Base-by-base conservation (phyloP, 2,797 vertebrate genomes). In the Tiaroga cobitis region DNA sequence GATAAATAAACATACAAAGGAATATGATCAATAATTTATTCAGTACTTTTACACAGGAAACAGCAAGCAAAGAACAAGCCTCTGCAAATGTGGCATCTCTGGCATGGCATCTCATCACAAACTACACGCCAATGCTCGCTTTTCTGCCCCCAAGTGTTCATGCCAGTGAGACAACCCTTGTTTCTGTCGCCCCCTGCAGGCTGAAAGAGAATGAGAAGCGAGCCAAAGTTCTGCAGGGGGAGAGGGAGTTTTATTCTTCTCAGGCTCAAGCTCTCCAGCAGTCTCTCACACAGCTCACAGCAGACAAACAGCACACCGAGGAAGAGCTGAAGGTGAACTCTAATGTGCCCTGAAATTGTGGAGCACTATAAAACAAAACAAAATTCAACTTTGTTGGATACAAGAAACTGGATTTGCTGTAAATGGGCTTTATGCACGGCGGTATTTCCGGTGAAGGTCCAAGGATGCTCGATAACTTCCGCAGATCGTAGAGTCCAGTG, bases 261-360 rank as follows among this genome's bases (percentile, higher is more conserved):
- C 97, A 99, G 93, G 96, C 98, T 0, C 93, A 90, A 83, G 94
- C 95, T 0, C 95, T 99, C 92, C 97, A 99, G 95, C 96, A 96
- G 92, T 99, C 98, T 0, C 96, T 99, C 70, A 95, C 92, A 1
- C 97, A 99, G 93, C 96, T 99, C 91, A 96, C 96, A 0, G 96
- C 92, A 0, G 97, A 99, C 94, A 99, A 99, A 87, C 95, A 95
- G 92, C 96, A 99, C 93, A 96, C 97, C 0, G 98, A 99, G 91
- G 95, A 92, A 21, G 98, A 98, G 91, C 97, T 99, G 85, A 97
- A 98, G 97, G 98, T 99, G 92, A 84, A 63, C 39, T 34, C 54
- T 56, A 46, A 29, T 76, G 49, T 34, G 18, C 37, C 10, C 10
- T 69, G 37, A 69, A 41, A 41, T 39, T 69, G 4, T 6, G 67